Base-by-base conservation (phyloP, 30 jellyfish, hydroid and myxozoan genomes). In the Cassiopea andromeda region DNA sequence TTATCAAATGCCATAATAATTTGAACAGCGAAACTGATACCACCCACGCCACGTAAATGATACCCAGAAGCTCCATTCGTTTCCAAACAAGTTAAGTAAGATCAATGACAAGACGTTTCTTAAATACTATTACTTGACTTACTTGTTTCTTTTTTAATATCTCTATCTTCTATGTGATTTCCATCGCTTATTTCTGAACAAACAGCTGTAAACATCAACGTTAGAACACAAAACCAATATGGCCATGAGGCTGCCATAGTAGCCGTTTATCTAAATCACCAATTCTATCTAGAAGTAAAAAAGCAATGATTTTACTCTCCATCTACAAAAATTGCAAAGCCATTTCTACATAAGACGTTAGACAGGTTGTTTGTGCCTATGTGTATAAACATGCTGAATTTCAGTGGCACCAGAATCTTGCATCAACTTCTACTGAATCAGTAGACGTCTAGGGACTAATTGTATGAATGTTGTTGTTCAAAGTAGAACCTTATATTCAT, bases 341-440 rank as follows among this genome's bases (percentile, higher is more conserved):
- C 19, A 17, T 17, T 61, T 4, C 43, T 27, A 4, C 3, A 61
- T 8, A 14, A 61, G 43, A 61, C 73, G 19, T 14, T 61, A 69
- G 61, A 43, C 85, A 75, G 85, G 85, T 75, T 75, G 85, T 75
- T 75, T 75, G 85, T 75, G 69, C 48, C 69, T 9, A 44, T 45
- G 66, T 48, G 46, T 2, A 75, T 75, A 75, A 75, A 61, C 73
- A 61, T 3, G 73, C 73, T 3, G 14, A 1, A 2, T 61, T 14
- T 27, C 8, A 50, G 5, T 50, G 64, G 5, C 9, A 50, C 5
- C 64, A 2, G 19, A 3, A 61, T 61, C 43, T 61, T 61, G 73
- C 73, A 61, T 61, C 73, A 61, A 4, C 73, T 61, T 61, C 27
- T 3, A 13, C 10, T 61, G 5, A 9, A 5, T 50, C 64, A 50